These are phyloP conservation scores for Habrosyne pyritoides DNA, from an alignment of 2,888 invertebrate genomes.

Conservation along the genomic window DNA sequence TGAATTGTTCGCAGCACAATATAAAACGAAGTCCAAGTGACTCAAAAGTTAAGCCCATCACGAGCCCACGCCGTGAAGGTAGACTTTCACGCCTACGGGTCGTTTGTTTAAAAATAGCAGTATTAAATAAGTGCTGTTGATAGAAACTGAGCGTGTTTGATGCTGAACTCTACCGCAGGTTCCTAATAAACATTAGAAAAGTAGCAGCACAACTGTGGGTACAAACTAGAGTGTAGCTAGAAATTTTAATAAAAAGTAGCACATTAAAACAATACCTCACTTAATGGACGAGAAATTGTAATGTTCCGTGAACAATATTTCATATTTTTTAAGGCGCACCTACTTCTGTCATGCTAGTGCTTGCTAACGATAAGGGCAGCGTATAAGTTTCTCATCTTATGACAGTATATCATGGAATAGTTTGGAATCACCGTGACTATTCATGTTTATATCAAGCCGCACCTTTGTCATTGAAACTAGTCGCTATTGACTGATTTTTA, in stretches of 20 bases:
- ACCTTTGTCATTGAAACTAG: not conserved
- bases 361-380: not conserved
- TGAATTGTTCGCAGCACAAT: slow-evolving; percentile 4
- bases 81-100: slow-evolving; percentile 7
- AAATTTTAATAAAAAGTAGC: too few relatives aligned
- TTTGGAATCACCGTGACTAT: not conserved
- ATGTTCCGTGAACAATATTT: not conserved
- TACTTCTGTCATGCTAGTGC: not conserved
- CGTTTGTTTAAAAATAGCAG: not conserved
- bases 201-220: too few relatives aligned
- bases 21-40: slow-evolving; percentile 3
- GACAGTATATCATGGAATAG: not conserved
- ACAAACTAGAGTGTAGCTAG: not conserved
- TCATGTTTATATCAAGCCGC: not conserved
- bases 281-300: not conserved
- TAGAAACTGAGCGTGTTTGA: not conserved
- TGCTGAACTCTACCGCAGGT: not conserved
- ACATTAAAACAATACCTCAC: too few relatives aligned
- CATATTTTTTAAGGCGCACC: not conserved
- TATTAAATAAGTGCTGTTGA: not conserved
- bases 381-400: not conserved
- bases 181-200: too few relatives aligned
- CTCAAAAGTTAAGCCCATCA: not conserved
- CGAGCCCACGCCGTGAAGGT: slow-evolving; percentile 1
- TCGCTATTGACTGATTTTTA: not conserved